These are phyloP conservation scores for Indri indri DNA, from an alignment of 2,113 vertebrate genomes.

Conservation along the genomic window DNA sequence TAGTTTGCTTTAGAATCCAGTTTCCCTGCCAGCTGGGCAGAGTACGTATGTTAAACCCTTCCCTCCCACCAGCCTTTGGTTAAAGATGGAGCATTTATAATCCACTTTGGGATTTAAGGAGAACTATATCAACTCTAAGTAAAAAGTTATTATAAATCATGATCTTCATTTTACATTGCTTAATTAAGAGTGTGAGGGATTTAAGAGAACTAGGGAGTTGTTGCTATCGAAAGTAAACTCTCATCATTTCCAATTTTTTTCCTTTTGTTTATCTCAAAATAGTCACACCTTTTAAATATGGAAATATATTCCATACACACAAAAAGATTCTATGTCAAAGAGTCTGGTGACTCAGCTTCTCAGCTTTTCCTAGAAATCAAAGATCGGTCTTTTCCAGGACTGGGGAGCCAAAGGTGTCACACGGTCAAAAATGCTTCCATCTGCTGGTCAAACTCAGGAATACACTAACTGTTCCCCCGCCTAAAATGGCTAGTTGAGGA, in stretches of 20 bases:
- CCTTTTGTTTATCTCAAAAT: not conserved
- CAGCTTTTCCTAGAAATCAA: constrained; percentile 41
- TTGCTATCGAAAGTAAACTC: not conserved
- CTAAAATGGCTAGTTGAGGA: not conserved
- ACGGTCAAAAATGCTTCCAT: constrained; percentile 10
- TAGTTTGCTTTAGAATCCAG: not conserved
- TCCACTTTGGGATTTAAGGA: not conserved
- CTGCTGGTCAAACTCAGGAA: constrained; percentile 26
- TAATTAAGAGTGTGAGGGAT: not conserved
- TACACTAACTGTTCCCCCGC: not conserved
- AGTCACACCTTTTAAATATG: not conserved
- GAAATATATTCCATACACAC: not conserved
- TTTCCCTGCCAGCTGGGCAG: not conserved
- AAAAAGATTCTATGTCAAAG: not conserved
- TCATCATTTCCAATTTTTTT: not conserved
- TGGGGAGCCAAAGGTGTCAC: not conserved
- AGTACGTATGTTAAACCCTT: not conserved
- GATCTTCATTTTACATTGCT: not conserved
- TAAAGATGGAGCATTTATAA: not conserved
- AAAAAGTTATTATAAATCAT: constrained; percentile 1
- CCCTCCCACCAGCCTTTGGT: not conserved
- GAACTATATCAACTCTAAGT: not conserved
- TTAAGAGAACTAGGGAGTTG: not conserved
- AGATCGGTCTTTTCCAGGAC: not conserved
- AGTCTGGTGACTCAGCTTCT: not conserved